Evolutionary conservation across 2,113 vertebrate genomes (phyloP), one percentile per base, ranked within the genome.

Genomic region (Corydoras maculifer): DNA sequence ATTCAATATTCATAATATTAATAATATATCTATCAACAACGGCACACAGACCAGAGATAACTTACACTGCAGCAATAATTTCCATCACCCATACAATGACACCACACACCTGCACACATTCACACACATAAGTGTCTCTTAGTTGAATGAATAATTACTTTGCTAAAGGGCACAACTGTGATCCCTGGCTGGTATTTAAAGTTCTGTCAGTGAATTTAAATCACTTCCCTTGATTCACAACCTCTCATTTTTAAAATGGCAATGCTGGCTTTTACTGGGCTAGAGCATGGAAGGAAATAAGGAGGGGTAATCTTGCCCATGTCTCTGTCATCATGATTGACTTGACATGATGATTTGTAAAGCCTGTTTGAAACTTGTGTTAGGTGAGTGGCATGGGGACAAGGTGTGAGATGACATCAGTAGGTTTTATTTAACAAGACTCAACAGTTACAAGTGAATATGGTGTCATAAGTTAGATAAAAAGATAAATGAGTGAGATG

Each of bases 131-230:
- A 75, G 80, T 59, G 69, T 83, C 83, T 84, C 78, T 80, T 86
- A 81, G 79, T 65, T 75, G 70, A 81, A 84, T 85, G 85, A 88
- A 88, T 87, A 86, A 89, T 88, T 86, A 84, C 85, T 84, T 85
- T 81, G 85, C 85, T 84, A 84, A 86, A 86, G 85, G 87, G 85
- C 84, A 86, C 71, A 79, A 83, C 81, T 85, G 78, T 87, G 86
- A 85, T 87, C 84, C 79, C 86, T 75, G 77, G 76, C 77, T 87
- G 86, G 81, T 89, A 87, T 88, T 90, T 87, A 90, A 87, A 85
- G 83, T 79, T 83, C 80, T 83, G 86, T 87, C 86, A 79, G 77
- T 86, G 86, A 86, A 83, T 89, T 59, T 87, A 84, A 88, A 86
- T 87, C 76, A 86, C 75, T 79, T 75, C 70, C 74, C 81, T 78